Evolutionary conservation across 2,888 invertebrate species (phyloP).

Genomic region (Neoitamus cyanurus): DNA sequence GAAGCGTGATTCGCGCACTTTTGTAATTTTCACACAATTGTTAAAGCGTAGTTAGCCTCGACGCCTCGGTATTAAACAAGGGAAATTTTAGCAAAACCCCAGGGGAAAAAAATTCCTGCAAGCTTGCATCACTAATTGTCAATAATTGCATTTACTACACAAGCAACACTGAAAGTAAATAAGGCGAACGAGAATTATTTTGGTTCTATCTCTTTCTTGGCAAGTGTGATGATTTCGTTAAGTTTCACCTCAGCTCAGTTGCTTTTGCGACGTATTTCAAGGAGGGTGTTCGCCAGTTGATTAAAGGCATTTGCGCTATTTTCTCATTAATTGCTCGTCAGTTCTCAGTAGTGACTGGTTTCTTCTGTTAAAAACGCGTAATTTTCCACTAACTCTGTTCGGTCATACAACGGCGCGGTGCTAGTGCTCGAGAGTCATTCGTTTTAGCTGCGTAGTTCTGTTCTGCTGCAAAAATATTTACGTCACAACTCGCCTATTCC

Average conservation of each 20-base stretch:
- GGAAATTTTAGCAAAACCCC: too few relatives aligned
- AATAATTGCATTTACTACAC: background rate
- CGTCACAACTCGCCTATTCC: background rate
- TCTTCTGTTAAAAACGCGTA: background rate
- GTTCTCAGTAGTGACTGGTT: background rate
- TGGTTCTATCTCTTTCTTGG: constrained; percentile 8
- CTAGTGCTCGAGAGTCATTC: background rate
- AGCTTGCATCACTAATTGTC: background rate
- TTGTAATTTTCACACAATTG: too few relatives aligned
- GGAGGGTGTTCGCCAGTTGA: background rate
- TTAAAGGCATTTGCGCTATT: background rate
- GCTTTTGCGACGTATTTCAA: background rate
- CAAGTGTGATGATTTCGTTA: background rate
- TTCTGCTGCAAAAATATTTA: background rate
- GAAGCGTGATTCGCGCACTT: too few relatives aligned
- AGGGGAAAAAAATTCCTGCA: too few relatives aligned
- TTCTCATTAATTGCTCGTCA: background rate
- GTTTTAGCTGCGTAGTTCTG: background rate
- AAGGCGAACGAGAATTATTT: background rate
- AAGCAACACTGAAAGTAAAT: background rate
- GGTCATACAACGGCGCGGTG: background rate
- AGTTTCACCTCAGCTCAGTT: background rate
- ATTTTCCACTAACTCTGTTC: background rate
- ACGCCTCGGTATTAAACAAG: too few relatives aligned
- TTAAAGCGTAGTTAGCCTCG: too few relatives aligned